A percentile compares a stretch with the other conserved stretches of the same genome.
Conservation (phyloP, 2,797 vertebrate species). For the Falco rusticolus region DNA sequence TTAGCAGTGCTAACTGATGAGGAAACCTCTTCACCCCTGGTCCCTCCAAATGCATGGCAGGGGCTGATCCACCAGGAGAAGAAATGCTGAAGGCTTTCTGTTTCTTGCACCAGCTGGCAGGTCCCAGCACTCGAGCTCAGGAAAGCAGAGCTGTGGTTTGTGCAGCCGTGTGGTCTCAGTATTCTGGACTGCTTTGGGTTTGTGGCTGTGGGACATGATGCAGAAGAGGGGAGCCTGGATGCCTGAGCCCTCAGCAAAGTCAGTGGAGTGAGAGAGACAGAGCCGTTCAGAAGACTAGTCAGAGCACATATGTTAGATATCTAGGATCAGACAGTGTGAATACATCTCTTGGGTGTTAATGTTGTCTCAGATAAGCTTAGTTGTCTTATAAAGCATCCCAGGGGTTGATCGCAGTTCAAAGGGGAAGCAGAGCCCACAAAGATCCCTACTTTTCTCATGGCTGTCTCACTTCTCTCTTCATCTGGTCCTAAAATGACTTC, state of each 20-base stretch:
- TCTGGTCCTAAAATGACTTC: neutral
- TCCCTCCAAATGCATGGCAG: accelerated
- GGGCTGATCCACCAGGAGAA: neutral
- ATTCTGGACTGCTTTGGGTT: neutral
- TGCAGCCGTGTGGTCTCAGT: neutral
- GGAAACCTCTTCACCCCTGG: accelerated
- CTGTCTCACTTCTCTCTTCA: neutral
- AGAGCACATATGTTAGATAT: neutral
- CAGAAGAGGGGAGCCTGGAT: neutral
- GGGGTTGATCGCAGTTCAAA: neutral
- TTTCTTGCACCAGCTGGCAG: neutral
- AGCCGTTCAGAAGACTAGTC: neutral
- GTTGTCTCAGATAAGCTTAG: neutral
- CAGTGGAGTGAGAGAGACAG: neutral
- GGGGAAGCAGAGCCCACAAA: neutral
- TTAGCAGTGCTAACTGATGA: accelerated
- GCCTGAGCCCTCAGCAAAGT: neutral
- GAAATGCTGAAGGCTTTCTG: neutral
- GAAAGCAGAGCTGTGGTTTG: neutral
- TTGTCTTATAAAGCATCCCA: neutral
- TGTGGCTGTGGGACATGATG: neutral
- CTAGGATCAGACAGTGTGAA: neutral
- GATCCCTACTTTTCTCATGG: neutral
- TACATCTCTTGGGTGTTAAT: neutral
- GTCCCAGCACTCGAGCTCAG: neutral